A percentile compares a stretch with the other conserved stretches of the same genome.
phyloP scores from a whole-genome alignment of 2,113 vertebrate genomes.

The Ancistrus triradiatus region DNA sequence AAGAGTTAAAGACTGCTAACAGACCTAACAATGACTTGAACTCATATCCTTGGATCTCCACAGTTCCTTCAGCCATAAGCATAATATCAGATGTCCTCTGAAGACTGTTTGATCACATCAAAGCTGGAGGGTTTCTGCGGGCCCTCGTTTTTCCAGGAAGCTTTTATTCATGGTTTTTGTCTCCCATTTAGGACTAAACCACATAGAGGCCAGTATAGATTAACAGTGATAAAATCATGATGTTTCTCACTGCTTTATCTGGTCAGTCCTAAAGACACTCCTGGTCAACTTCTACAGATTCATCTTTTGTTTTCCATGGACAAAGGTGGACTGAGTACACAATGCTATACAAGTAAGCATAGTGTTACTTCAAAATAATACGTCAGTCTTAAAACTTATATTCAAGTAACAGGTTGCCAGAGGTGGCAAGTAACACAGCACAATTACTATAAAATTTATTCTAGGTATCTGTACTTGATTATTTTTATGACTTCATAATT shows the following conservation, averaged over 20 bases:
- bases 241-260: slow-evolving; percentile 15
- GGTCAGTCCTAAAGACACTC: neutral
- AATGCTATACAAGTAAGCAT: no score
- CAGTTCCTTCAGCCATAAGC: neutral
- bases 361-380: no score
- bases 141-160: neutral
- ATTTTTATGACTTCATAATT: no score
- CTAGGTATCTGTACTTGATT: no score
- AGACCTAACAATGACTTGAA: no score
- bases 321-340: no score
- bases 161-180: slow-evolving; percentile 20
- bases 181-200: neutral
- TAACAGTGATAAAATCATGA: neutral
- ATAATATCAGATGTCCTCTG: neutral
- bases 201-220: neutral
- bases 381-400: no score
- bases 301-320: neutral
- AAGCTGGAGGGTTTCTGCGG: slow-evolving; percentile 4
- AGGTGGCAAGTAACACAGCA: no score
- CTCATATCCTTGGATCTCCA: no score
- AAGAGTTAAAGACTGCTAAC: no score
- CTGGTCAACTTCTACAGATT: neutral
- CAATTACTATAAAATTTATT: no score
- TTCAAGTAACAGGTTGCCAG: no score
- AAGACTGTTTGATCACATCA: slow-evolving; percentile 15